Conservation (phyloP, 1,140 invertebrate genomes). For the Samia ricini region DNA sequence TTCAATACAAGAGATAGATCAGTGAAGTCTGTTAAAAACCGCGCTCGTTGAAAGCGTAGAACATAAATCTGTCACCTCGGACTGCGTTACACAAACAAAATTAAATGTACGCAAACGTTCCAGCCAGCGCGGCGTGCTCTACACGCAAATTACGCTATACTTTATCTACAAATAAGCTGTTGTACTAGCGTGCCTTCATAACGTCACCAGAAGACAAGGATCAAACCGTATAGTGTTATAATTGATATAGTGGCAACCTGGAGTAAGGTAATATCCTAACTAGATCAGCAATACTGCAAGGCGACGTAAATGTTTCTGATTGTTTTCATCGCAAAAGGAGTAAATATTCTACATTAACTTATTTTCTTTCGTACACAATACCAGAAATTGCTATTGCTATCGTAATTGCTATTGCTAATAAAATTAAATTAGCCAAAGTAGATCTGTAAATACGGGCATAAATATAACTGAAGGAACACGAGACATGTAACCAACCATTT, state of each 20-base stretch:
- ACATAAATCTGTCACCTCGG: slow-evolving; percentile 47
- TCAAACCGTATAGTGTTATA: too few species aligned
- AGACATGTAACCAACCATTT: background rate
- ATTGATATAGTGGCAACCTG: background rate
- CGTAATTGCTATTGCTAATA: too few species aligned
- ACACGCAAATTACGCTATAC: slow-evolving; percentile 20
- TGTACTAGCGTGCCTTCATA: background rate
- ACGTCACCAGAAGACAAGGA: background rate
- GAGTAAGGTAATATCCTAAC: background rate
- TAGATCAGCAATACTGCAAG: too few species aligned
- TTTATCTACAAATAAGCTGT: background rate
- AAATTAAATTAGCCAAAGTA: background rate
- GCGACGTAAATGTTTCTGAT: too few species aligned
- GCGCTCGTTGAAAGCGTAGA: slow-evolving; percentile 29
- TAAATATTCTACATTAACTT: too few species aligned
- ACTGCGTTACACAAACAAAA: slow-evolving; percentile 34
- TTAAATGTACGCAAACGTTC: slow-evolving; percentile 15
- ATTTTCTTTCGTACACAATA: too few species aligned
- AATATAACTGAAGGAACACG: background rate
- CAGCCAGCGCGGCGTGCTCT: slow-evolving; percentile 11
- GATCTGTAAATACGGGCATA: background rate
- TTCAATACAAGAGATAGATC: background rate
- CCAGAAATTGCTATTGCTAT: too few species aligned
- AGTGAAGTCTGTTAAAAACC: slow-evolving; percentile 9
- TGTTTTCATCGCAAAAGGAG: too few species aligned